Evolutionary conservation across 2,113 vertebrate species (phyloP).

Genomic region (Riparia riparia): DNA sequence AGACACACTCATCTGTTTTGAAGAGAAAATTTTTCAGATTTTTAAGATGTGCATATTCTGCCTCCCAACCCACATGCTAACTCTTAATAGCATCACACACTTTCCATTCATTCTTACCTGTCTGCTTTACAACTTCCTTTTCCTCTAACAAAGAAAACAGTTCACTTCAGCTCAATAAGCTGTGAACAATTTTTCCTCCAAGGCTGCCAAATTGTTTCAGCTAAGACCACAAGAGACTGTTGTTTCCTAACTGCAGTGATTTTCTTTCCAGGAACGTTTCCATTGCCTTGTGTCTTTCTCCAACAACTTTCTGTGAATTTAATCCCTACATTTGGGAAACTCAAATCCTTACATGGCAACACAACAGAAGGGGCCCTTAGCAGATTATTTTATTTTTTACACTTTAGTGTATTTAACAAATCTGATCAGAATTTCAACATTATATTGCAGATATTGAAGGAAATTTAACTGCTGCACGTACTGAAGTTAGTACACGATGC

Average conservation of each 20-base stretch:
- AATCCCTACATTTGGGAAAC: not conserved
- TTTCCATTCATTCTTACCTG: not conserved
- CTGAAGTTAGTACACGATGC: not conserved
- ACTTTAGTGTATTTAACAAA: not conserved
- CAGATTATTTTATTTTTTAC: not conserved
- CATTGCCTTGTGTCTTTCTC: not conserved
- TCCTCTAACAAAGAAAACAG: not conserved
- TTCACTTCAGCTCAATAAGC: not conserved
- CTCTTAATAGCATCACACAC: not conserved
- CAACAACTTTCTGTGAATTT: not conserved
- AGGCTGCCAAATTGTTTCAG: not conserved
- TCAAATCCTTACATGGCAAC: not conserved
- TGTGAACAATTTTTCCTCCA: not conserved
- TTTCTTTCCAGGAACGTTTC: not conserved
- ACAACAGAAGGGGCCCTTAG: not conserved
- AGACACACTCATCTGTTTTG: not conserved
- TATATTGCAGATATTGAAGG: not conserved
- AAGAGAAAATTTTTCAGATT: not conserved
- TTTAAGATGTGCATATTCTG: not conserved
- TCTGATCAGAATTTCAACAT: not conserved
- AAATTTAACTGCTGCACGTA: not conserved
- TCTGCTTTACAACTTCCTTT: not conserved
- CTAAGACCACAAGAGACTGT: not conserved
- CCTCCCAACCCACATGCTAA: not conserved
- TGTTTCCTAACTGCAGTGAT: not conserved